phyloP scores from a whole-genome alignment of 2,113 vertebrate genomes.

The Rhinopomastus cyanomelas region DNA sequence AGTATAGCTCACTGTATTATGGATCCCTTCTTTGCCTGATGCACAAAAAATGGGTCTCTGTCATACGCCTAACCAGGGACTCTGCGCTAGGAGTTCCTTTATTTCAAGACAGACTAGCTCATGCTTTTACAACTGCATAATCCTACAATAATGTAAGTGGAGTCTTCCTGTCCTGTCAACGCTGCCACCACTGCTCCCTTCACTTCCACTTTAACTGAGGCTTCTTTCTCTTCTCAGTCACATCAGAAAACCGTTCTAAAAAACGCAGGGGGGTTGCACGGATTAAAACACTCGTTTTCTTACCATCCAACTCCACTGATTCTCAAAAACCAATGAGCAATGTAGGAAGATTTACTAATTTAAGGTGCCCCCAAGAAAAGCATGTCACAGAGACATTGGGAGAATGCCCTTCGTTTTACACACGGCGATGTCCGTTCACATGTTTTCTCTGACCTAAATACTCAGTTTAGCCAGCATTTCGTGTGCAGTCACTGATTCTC shows the following conservation, averaged over 20 bases:
- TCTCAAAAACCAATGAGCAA: neutral
- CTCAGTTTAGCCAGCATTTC: neutral
- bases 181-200: neutral
- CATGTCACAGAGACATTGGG: neutral
- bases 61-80: neutral
- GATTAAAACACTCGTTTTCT: neutral
- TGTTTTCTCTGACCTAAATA: constrained; percentile 18
- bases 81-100: constrained; percentile 31
- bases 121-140: constrained; percentile 30
- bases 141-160: neutral
- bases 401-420: neutral
- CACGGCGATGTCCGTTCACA: neutral
- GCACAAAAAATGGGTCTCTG: constrained; percentile 6
- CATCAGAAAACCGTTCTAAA: neutral
- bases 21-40: constrained; percentile 42
- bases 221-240: neutral
- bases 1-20: constrained; percentile 54
- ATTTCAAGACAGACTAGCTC: neutral
- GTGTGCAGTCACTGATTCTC: neutral
- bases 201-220: neutral
- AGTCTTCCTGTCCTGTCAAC: neutral
- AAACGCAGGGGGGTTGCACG: neutral
- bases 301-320: neutral
- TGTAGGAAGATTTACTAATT: neutral
- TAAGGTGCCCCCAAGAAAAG: neutral